Base-by-base conservation (phyloP, 2,888 invertebrate genomes). In the Parapristionchus giblindavisi region DNA sequence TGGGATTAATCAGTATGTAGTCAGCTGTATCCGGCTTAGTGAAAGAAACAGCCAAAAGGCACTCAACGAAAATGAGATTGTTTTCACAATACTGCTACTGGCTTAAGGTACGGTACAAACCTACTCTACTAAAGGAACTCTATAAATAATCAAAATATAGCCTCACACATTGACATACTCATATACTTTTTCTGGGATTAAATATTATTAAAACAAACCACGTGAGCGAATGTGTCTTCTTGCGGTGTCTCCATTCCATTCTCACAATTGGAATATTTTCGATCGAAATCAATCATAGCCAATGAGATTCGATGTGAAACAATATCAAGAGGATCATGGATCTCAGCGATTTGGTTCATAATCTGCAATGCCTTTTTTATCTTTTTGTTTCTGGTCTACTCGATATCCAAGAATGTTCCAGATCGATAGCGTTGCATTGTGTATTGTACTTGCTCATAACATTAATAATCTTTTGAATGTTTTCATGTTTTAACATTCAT, bases 321-420 rank as follows among this genome's bases (percentile, higher is more conserved):
- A 52, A 83, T 83, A 73, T 83, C 83, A 0, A 77, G 60, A 0
- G 83, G 83, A 21, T 79, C 80, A 56, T 83, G 81, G 56, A 83
- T 83, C 71, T 83, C 83, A 0, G 83, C 83, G 8, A 83, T 79
- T 6, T 78, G 81, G 48, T 80, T 83, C 21, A 81, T 80, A 14
- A 75, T 77, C 80, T 83, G 40, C 17, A 80, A 65, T n/a, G n/a
- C n/a, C n/a, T n/a, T n/a, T n/a, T n/a, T n/a, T n/a, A n/a, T n/a
- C n/a, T n/a, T n/a, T 58, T 58, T 3, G 2, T 32, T 29, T 58
- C 54, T 54, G 5, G 29, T 58, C 11, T 32, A 34, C 58, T 17
- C 27, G 54, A 17, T 21, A 54, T 11, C 34, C 27, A 32, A n/a
- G 11, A 6, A 17, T 32, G 29, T n/a, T n/a, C n/a, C n/a, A n/a